A percentile compares a stretch with the other conserved stretches of the same genome.
Conservation (phyloP, 2,888 invertebrate species). For the Aphidoletes aphidimyza region DNA sequence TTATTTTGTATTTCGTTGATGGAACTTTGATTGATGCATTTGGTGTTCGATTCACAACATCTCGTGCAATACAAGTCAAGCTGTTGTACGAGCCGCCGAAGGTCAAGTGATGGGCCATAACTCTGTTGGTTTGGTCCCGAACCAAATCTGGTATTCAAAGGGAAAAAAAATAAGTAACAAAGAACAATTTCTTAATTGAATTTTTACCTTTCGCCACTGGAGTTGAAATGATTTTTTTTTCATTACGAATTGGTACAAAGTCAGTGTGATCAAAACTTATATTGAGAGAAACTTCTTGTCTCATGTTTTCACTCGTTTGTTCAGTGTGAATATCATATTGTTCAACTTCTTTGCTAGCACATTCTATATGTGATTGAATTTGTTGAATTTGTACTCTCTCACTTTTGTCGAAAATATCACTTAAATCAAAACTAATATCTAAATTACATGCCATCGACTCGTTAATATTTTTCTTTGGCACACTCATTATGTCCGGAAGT, state of each 20-base stretch:
- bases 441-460: neutral
- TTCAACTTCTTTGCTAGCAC: neutral
- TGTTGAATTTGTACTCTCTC: too few relatives aligned
- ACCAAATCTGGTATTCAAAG: neutral
- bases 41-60: constrained; percentile 1
- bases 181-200: too few relatives aligned
- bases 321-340: neutral
- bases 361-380: neutral
- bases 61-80: neutral
- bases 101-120: neutral
- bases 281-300: neutral
- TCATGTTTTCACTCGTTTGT: neutral
- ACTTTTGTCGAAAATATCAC: neutral
- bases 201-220: neutral
- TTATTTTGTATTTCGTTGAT: constrained; percentile 4
- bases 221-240: neutral
- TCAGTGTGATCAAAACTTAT: neutral
- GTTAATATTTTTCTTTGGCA: neutral
- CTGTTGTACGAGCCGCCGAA: neutral
- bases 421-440: neutral
- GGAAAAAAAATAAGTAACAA: neutral
- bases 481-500: neutral
- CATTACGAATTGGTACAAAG: neutral
- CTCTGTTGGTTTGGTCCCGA: neutral
- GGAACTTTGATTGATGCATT: constrained; percentile 27